These are phyloP conservation scores for Plusia festucae DNA, from an alignment of 2,888 invertebrate genomes.

Conservation along the genomic window DNA sequence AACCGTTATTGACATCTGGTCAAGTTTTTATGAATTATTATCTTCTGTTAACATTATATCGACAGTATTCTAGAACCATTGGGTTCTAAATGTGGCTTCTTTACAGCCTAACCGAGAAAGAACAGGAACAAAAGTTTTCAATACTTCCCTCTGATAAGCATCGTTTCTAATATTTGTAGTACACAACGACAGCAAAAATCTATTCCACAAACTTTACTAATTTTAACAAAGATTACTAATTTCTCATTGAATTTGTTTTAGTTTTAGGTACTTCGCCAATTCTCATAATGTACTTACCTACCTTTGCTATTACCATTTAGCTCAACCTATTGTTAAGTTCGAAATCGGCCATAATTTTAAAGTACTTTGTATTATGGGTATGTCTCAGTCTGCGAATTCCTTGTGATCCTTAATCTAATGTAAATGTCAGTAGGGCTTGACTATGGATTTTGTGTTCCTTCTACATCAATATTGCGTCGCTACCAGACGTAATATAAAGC, in stretches of 20 bases:
- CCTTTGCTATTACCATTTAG: conserved; percentile 39
- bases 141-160: not conserved
- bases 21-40: conserved; percentile 63
- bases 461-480: conserved; percentile 66
- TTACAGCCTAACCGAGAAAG: not conserved
- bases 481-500: conserved; percentile 71
- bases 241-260: conserved; percentile 46
- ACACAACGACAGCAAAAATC: not conserved
- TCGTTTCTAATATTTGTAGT: not conserved
- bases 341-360: conserved; percentile 33
- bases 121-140: not conserved
- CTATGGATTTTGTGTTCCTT: conserved; percentile 64
- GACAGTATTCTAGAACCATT: conserved; percentile 21
- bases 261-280: conserved; percentile 48
- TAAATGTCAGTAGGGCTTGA: conserved; percentile 57
- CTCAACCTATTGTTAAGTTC: conserved; percentile 49
- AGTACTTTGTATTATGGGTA: conserved; percentile 22
- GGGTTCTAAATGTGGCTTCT: conserved; percentile 1
- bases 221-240: conserved; percentile 33
- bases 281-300: conserved; percentile 48
- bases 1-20: conserved; percentile 57
- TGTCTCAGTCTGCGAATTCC: conserved; percentile 39
- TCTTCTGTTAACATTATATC: conserved; percentile 12
- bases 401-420: conserved; percentile 54
- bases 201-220: conserved; percentile 20